Percentiles rank a stretch among this genome's conserved stretches.
phyloP scores from a whole-genome alignment of 2,888 invertebrate species.

The Tinea semifulvella region DNA sequence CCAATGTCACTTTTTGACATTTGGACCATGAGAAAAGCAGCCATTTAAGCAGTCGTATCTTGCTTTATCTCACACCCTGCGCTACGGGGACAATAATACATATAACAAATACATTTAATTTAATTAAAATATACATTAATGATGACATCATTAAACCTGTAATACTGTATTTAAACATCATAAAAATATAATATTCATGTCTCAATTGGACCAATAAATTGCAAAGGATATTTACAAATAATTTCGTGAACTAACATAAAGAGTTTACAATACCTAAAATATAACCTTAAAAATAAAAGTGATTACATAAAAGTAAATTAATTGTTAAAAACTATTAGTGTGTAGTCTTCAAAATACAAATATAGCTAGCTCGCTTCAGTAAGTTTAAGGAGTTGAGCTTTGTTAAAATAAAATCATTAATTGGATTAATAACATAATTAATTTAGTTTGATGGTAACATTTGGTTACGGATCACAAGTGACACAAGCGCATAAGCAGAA shows the following conservation, averaged over 20 bases:
- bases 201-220: not conserved
- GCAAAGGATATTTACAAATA: not conserved
- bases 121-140: not conserved
- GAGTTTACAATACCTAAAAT: no score
- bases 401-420: constrained; percentile 3
- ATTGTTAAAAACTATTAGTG: constrained; percentile 5
- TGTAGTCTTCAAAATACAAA: constrained; percentile 2
- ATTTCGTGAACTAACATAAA: not conserved
- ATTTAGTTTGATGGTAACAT: constrained; percentile 8
- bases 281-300: not conserved
- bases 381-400: not conserved
- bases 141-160: not conserved
- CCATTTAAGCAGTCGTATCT: no score
- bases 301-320: not conserved
- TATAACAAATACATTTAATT: no score
- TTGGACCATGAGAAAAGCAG: no score
- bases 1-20: no score
- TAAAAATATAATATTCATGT: constrained; percentile 5
- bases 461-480: constrained; percentile 1
- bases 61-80: no score
- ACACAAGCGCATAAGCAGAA: constrained; percentile 5
- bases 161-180: constrained; percentile 11
- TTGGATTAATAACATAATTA: constrained; percentile 5
- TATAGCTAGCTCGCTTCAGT: not conserved
- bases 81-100: no score